Evolutionary conservation across 2,888 invertebrate species (phyloP), one percentile per base, ranked within the genome.

Genomic region (Amphipoea lucens): DNA sequence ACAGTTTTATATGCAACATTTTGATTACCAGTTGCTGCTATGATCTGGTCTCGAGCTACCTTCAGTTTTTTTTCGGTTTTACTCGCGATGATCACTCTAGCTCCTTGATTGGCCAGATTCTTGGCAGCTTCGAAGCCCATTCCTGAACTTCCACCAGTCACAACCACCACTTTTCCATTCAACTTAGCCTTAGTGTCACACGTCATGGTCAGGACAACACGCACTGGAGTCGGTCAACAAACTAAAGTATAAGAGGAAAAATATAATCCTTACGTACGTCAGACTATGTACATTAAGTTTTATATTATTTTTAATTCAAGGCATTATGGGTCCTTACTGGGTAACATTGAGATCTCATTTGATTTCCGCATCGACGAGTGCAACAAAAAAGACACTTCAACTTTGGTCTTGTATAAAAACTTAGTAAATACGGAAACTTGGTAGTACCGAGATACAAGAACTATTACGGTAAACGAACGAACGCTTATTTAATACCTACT

Each of bases 81-180:
- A 83, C 97, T 97, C 2, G 97, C 97, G 71, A 97, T 95, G 2
- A 97, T 94, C 12, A 97, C 96, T 89, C 91, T 94, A 2, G 97
- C 97, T 23, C 97, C 97, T 70, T 94, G 93, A 63, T 90, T 88
- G 0, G 97, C 97, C 63, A 97, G 87, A 79, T 95, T 94, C 71
- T 95, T 96, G 0, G 96, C 96, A 6, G 95, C 92, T 92, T 96
- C 96, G n/a, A 94, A 92, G 6, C 96, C 96, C 17, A 96, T 92
- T 9, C 96, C 96, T 14, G 96, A 93, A 78, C 95, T 95, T 2
- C 95, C 96, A 11, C 96, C 96, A 0, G 96, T 97, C 2, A 97
- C 92, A 6, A 97, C 87, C 0, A 92, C 96, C 23, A 95, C 93
- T 91, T 96, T 96, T 0, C 94, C 96, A 57, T 94, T 90, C 68